phyloP scores from a whole-genome alignment of 2,797 vertebrate species.

The Pangasius krempfi region DNA sequence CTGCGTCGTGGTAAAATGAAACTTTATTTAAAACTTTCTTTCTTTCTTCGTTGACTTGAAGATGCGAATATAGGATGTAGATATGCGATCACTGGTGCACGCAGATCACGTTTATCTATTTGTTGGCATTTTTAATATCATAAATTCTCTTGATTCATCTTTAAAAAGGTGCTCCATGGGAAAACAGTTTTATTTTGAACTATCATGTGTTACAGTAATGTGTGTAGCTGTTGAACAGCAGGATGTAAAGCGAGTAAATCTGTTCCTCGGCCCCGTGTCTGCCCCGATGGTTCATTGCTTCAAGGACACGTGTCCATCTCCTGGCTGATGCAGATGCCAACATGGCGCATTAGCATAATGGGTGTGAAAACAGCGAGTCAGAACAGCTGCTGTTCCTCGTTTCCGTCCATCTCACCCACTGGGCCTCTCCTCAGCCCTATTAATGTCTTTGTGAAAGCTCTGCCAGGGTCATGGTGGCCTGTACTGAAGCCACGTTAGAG shows the following conservation, averaged over 20 bases:
- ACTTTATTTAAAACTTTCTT: too few relatives aligned
- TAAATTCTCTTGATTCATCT: background rate
- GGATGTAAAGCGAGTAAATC: background rate
- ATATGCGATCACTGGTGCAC: background rate
- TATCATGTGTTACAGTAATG: background rate
- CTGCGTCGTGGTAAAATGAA: too few relatives aligned
- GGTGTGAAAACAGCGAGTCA: constrained; percentile 50
- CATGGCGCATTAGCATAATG: constrained; percentile 56
- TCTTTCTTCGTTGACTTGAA: too few relatives aligned
- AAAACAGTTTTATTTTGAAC: too few relatives aligned
- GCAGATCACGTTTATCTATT: background rate
- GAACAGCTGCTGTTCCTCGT: constrained; percentile 38
- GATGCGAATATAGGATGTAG: too few relatives aligned
- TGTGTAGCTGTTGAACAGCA: background rate
- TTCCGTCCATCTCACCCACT: background rate
- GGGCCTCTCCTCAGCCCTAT: background rate
- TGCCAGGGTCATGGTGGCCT: constrained; percentile 12
- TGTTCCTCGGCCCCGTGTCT: constrained; percentile 20
- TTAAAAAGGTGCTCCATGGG: too few relatives aligned
- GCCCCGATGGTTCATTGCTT: constrained; percentile 43
- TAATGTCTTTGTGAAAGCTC: constrained; percentile 8
- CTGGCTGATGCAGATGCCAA: constrained; percentile 30
- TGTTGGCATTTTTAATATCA: background rate
- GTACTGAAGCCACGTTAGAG: background rate
- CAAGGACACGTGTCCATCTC: constrained; percentile 53